Evolutionary conservation across 2,113 vertebrate genomes (phyloP), one percentile per base, ranked within the genome.

Genomic region (Heterocephalus glaber): DNA sequence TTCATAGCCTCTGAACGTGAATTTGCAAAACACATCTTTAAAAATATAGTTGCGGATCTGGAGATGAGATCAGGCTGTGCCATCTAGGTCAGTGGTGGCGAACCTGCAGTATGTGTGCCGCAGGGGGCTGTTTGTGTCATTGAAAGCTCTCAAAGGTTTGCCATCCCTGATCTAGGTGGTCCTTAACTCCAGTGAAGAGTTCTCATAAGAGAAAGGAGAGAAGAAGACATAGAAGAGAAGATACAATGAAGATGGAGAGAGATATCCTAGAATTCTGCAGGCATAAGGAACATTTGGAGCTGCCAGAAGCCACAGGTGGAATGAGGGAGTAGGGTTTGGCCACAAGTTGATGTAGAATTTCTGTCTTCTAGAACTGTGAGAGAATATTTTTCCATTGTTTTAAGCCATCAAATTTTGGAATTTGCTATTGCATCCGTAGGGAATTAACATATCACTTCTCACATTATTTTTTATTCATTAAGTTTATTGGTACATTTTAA

Each of bases 241-340:
- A 5, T 20, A 22, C 22, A 2, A 6, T 8, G 24, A 87, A 44
- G 1, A 33, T 38, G 33, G 77, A 16, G 38, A 58, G 1, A 5
- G 79, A 61, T n/a, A n/a, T 44, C 22, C 1, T 49, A 5, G 28
- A 22, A 16, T 30, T 68, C 3, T 8, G 0, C 0, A 10, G n/a
- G 11, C 24, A 61, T 16, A 24, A 47, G 26, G 9, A 13, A n/a
- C 8, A 22, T 3, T 13, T 13, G 20, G 83, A 63, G 20, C 12
- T 33, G 11, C 13, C 0, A 7, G 61, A 22, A 4, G 3, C 24
- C 54, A 19, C 4, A 84, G 54, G 47, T 10, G 30, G 14, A 79
- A 52, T 52, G 28, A 1, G 12, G 22, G 13, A 49, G 8, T 2
- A 4, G 4, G 4, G 20, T 9, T n/a, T 41, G n/a, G 33, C 19